phyloP scores from a whole-genome alignment of 2,113 vertebrate species.

The Tragelaphus imberbis region DNA sequence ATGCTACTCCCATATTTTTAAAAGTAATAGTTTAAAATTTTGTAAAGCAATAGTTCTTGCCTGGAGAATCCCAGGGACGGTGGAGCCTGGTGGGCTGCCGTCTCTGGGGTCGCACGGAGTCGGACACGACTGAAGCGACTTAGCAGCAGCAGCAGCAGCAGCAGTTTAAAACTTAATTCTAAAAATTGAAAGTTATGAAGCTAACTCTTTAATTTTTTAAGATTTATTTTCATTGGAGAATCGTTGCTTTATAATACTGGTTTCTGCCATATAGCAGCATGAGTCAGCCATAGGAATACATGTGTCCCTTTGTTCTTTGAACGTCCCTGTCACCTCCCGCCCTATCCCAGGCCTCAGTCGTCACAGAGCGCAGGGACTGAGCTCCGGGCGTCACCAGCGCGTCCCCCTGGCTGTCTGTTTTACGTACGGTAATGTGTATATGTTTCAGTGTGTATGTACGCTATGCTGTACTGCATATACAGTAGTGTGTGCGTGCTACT shows the following conservation, averaged over 20 bases:
- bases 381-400: background rate
- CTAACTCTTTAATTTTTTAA: background rate
- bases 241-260: background rate
- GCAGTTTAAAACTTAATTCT: background rate
- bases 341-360: accelerated
- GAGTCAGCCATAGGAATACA: accelerated
- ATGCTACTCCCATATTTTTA: background rate
- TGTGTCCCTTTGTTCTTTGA: background rate
- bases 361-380: background rate
- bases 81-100: too few relatives aligned
- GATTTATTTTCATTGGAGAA: background rate
- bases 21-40: background rate
- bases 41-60: background rate
- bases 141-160: too few relatives aligned
- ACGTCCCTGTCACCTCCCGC: background rate
- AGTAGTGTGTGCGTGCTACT: accelerated
- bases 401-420: accelerated
- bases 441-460: accelerated
- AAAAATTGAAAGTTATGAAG: background rate
- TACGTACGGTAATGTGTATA: accelerated
- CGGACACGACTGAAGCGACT: too few relatives aligned
- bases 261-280: background rate
- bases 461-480: accelerated
- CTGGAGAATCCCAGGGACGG: too few relatives aligned
- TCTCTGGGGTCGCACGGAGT: too few relatives aligned